These are phyloP conservation scores for Chelidonichthys spinosus DNA, from an alignment of 2,797 vertebrate species.

Conservation along the genomic window DNA sequence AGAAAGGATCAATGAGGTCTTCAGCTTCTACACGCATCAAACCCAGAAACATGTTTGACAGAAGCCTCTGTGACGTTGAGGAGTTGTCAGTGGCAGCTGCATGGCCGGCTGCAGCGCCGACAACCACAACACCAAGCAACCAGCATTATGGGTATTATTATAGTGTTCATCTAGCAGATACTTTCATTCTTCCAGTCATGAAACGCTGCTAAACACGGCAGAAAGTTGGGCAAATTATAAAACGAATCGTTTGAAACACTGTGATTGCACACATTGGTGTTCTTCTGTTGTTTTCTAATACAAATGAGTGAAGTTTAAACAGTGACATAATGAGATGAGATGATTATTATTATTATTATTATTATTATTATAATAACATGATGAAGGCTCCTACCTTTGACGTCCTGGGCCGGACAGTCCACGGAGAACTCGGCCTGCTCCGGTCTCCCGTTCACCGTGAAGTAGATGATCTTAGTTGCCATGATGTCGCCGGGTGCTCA, in stretches of 20 bases:
- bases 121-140: neutral
- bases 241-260: neutral
- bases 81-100: slow-evolving; percentile 75
- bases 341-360: no score
- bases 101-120: neutral
- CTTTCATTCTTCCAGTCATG: no score
- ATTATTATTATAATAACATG: no score
- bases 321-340: neutral
- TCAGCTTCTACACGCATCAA: no score
- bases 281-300: neutral
- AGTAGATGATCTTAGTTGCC: slow-evolving; percentile 83
- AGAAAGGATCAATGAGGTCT: neutral
- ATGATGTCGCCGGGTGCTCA: slow-evolving; percentile 59
- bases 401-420: slow-evolving; percentile 81
- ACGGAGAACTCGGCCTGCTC: slow-evolving; percentile 83
- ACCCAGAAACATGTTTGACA: neutral
- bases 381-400: slow-evolving; percentile 80
- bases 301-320: neutral
- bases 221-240: no score
- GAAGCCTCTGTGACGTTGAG: slow-evolving; percentile 8
- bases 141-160: no score
- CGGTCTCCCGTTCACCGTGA: slow-evolving; percentile 83
- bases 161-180: no score
- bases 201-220: no score
- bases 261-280: neutral